Evolutionary conservation across 2,888 invertebrate species (phyloP).

Genomic region (Drosophila bunnanda): DNA sequence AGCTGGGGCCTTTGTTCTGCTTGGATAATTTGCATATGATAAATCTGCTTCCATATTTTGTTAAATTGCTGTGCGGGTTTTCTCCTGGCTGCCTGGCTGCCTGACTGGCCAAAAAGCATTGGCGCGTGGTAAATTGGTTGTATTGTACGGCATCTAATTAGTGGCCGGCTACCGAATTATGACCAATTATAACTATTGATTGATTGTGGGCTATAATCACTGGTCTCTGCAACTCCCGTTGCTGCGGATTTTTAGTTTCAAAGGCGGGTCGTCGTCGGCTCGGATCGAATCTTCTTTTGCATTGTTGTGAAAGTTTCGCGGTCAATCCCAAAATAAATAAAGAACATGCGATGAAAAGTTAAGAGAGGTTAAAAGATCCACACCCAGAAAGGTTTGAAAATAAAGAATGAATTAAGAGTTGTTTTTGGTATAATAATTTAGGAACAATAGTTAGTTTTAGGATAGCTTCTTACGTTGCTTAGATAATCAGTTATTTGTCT

Average conservation of each 20-base stretch:
- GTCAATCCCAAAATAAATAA: neutral
- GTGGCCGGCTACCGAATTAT: constrained; percentile 76
- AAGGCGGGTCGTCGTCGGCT: constrained; percentile 4
- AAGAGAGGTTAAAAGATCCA: constrained; percentile 20
- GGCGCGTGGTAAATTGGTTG: constrained; percentile 69
- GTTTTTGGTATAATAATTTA: no score
- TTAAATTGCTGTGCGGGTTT: constrained; percentile 53
- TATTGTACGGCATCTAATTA: constrained; percentile 81
- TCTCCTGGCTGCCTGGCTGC: constrained; percentile 24
- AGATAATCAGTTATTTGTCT: neutral
- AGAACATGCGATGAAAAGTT: neutral
- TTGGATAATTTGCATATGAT: constrained; percentile 79
- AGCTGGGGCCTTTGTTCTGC: constrained; percentile 27
- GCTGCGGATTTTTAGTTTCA: constrained; percentile 35
- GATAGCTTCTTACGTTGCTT: no score
- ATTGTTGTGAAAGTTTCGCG: constrained; percentile 41
- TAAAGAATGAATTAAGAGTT: neutral
- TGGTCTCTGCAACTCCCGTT: constrained; percentile 38
- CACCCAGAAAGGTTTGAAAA: neutral
- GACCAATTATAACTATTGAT: constrained; percentile 66
- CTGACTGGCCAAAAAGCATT: constrained; percentile 46
- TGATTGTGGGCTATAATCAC: constrained; percentile 50
- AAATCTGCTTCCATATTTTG: constrained; percentile 72
- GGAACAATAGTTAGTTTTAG: neutral
- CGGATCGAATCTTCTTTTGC: constrained; percentile 35